Evolutionary conservation across 2,797 vertebrate species (phyloP), one percentile per base, ranked within the genome.

Genomic region (Chelon labrosus): DNA sequence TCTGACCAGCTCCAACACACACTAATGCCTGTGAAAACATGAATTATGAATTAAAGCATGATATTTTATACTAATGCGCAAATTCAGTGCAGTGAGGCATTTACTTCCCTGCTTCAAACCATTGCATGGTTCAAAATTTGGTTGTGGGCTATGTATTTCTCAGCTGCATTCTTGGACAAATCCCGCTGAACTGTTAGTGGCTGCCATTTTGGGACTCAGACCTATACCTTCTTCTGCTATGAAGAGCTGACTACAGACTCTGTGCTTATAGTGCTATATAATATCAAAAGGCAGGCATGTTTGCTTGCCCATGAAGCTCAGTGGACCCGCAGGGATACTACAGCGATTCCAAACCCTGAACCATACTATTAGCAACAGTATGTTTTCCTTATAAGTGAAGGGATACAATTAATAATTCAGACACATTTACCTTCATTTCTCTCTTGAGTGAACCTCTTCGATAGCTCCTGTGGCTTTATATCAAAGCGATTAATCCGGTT

Each of bases 1-100:
- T 83, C 52, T 74, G 64, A 79, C 51, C 56, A 17, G 14, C 44
- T 62, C 56, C 73, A 64, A 72, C 50, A 69, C 55, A 80, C 56
- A 75, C 37, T 55, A 38, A 73, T 79, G 49, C 61, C 17, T 83
- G 49, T 64, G 42, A 70, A 72, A 72, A 70, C 58, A 81, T 73
- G 25, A 80, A 73, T 86, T 74, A 74, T 80, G 0, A 81, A 85
- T 75, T 74, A 79, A 75, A 83, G 51, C 56, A 56, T 54, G 55
- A 56, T 53, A 65, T 83, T 79, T 78, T 52, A 38, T 9, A 59
- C 68, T 77, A 74, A 79, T 77, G 35, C 3, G 0, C 60, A 72
- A 72, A 73, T 51, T 71, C 49, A 20, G 2, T 63, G 64, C 58
- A 70, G 4, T 17, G 20, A 68, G 62, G 53, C 65, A 47, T 80